phyloP scores from a whole-genome alignment of 1,140 invertebrate species.

The Drosophila parvula region DNA sequence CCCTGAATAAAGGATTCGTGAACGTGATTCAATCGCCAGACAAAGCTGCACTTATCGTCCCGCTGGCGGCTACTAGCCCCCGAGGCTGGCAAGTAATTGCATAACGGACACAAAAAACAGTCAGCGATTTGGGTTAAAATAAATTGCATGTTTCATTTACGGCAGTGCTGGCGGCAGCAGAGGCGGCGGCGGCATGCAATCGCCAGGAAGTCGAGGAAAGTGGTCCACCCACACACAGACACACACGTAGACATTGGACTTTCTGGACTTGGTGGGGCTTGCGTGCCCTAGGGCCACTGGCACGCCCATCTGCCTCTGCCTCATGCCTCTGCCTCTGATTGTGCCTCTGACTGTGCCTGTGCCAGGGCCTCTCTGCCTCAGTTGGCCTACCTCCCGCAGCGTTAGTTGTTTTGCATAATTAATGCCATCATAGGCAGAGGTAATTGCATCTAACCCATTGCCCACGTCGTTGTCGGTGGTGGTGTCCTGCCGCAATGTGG shows the following conservation, averaged over 20 bases:
- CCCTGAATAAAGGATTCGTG: background rate
- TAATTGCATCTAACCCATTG: conserved; percentile 63
- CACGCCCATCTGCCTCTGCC: background rate
- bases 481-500: conserved; percentile 60
- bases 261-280: background rate
- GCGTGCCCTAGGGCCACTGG: conserved; percentile 20
- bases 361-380: background rate
- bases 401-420: conserved; percentile 73
- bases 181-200: conserved; percentile 50
- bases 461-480: conserved; percentile 25
- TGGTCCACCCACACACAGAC: conserved; percentile 4
- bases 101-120: conserved; percentile 41
- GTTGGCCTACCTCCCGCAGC: conserved; percentile 6
- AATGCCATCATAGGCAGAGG: conserved; percentile 72
- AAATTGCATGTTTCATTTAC: conserved; percentile 74
- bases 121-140: conserved; percentile 68
- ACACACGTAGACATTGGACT: conserved; percentile 14
- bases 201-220: conserved; percentile 40
- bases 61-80: background rate
- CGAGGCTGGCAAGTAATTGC: conserved; percentile 56
- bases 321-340: too few relatives aligned
- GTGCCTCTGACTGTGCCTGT: too few relatives aligned
- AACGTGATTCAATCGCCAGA: conserved; percentile 35
- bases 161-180: conserved; percentile 8
- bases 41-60: conserved; percentile 24